Evolutionary conservation across 2,888 invertebrate species (phyloP).

Genomic region (Apodemia mormo): DNA sequence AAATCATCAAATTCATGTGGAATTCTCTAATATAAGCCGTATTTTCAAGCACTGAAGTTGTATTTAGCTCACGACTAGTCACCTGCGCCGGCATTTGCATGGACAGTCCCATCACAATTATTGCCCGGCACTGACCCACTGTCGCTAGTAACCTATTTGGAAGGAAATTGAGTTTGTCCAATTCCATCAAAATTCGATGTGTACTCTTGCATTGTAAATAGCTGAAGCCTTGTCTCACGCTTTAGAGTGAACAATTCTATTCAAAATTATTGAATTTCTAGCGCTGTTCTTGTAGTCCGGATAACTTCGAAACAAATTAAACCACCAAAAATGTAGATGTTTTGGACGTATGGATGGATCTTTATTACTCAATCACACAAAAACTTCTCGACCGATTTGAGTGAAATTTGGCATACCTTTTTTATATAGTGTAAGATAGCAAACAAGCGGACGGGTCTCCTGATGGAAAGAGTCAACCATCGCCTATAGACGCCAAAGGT

Average conservation of each 20-base stretch:
- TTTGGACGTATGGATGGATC: no score
- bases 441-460: no score
- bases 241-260: background rate
- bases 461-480: no score
- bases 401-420: no score
- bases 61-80: slow-evolving; percentile 14
- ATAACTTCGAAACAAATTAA: no score
- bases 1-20: no score
- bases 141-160: slow-evolving; percentile 67
- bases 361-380: no score
- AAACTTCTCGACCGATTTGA: no score
- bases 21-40: background rate
- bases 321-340: no score
- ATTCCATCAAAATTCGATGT: slow-evolving; percentile 74
- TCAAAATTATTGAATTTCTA: background rate
- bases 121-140: slow-evolving; percentile 61
- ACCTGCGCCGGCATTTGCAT: slow-evolving; percentile 53
- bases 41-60: background rate
- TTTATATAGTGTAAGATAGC: no score
- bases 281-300: no score
- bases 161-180: slow-evolving; percentile 75
- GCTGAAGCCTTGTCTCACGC: slow-evolving; percentile 17
- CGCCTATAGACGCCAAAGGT: no score
- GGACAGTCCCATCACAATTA: slow-evolving; percentile 71
- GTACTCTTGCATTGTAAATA: slow-evolving; percentile 74